phyloP scores from a whole-genome alignment of 2,888 invertebrate genomes.

The Dermolepida albohirtum region DNA sequence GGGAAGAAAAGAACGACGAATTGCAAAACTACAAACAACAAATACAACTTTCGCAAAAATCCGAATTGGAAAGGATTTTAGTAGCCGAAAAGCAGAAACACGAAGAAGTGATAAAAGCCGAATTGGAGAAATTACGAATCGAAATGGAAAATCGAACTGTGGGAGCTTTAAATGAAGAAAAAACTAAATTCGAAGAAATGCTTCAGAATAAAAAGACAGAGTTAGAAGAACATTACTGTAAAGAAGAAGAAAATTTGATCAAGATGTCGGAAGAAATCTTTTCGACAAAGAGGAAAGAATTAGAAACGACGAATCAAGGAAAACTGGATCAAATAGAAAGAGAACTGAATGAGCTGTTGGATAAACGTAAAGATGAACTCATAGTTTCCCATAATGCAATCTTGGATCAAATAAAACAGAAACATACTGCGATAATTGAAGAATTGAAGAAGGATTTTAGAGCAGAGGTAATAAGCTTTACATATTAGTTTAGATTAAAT shows the following conservation, averaged over 20 bases:
- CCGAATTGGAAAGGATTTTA: constrained; percentile 69
- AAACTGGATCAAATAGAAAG: constrained; percentile 68
- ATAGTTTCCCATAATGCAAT: constrained; percentile 69
- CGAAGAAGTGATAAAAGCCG: constrained; percentile 59
- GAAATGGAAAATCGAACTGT: constrained; percentile 67
- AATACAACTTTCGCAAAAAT: constrained; percentile 60
- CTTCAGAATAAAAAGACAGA: constrained; percentile 66
- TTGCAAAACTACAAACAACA: constrained; percentile 61
- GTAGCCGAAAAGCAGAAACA: constrained; percentile 60
- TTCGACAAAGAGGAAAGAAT: constrained; percentile 59
- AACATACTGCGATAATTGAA: constrained; percentile 72
- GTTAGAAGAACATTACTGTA: constrained; percentile 54
- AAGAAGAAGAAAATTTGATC: constrained; percentile 60
- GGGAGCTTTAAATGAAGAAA: constrained; percentile 58
- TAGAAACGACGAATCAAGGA: constrained; percentile 67
- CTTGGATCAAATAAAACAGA: constrained; percentile 69
- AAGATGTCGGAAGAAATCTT: constrained; percentile 57
- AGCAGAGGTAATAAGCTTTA: constrained; percentile 67
- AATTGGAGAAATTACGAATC: constrained; percentile 66
- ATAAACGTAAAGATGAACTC: constrained; percentile 65
- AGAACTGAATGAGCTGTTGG: constrained; percentile 67
- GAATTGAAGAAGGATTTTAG: constrained; percentile 74
- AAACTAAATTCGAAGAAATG: constrained; percentile 64
- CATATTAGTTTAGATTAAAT: too few species aligned
- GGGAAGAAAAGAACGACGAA: constrained; percentile 63